phyloP scores from a whole-genome alignment of 1,140 invertebrate species.

The Hycleus cichorii region DNA sequence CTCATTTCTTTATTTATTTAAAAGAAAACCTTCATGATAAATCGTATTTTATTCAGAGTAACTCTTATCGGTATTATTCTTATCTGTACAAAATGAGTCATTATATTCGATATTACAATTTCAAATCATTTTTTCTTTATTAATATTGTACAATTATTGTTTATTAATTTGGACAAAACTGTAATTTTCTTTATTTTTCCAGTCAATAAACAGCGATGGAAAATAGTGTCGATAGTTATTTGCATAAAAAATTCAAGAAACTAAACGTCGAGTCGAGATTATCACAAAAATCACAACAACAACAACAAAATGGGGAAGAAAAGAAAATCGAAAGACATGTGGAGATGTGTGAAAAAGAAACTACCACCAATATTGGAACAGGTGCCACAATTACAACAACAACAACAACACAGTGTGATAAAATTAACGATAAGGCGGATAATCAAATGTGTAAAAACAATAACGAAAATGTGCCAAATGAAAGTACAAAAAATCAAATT shows the following conservation, averaged over 20 bases:
- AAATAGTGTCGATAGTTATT: slow-evolving; percentile 67
- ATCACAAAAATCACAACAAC: slow-evolving; percentile 26
- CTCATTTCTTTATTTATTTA: too few species aligned
- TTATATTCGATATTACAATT: background rate
- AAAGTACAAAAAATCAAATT: slow-evolving; percentile 27
- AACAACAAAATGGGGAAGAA: slow-evolving; percentile 24
- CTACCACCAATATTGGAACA: slow-evolving; percentile 28
- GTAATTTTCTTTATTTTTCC: slow-evolving; percentile 17
- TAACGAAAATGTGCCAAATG: slow-evolving; percentile 36
- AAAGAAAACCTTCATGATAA: too few species aligned
- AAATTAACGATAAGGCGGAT: slow-evolving; percentile 20
- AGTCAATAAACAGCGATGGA: slow-evolving; percentile 34
- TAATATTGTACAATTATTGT: background rate
- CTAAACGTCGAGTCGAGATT: slow-evolving; percentile 50
- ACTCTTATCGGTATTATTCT: too few species aligned
- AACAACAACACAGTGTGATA: slow-evolving; percentile 23
- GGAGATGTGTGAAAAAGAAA: slow-evolving; percentile 38
- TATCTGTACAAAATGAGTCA: too few species aligned
- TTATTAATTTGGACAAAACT: background rate
- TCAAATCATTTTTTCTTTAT: background rate
- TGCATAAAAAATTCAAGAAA: slow-evolving; percentile 89
- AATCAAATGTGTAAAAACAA: slow-evolving; percentile 42
- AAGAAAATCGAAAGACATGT: slow-evolving; percentile 14
- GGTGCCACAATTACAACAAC: slow-evolving; percentile 39
- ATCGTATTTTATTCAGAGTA: too few species aligned